phyloP scores from a whole-genome alignment of 2,888 invertebrate genomes.

The Microctonus hyperodae region DNA sequence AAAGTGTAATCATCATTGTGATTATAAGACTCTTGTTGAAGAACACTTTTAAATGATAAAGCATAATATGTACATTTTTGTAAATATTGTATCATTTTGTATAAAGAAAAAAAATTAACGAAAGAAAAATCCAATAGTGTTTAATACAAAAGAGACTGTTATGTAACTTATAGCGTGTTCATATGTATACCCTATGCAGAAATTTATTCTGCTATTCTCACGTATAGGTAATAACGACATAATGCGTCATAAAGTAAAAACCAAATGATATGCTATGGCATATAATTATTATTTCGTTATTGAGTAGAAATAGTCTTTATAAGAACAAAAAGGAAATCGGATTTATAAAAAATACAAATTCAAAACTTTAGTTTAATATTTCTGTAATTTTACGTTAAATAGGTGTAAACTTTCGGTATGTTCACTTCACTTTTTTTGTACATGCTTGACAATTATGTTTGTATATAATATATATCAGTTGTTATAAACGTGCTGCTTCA shows the following conservation, averaged over 20 bases:
- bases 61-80: conserved; percentile 40
- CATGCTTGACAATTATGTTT: conserved; percentile 52
- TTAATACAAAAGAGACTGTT: conserved; percentile 38
- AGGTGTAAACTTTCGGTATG: neutral
- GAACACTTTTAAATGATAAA: conserved; percentile 34
- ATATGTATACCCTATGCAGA: conserved; percentile 13
- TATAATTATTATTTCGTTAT: neutral
- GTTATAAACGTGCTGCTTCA: conserved; percentile 47
- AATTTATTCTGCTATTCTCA: neutral
- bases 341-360: neutral
- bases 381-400: conserved; percentile 2
- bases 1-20: conserved; percentile 1
- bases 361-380: neutral
- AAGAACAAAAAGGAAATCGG: neutral
- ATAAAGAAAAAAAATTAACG: conserved; percentile 20
- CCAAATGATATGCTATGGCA: neutral
- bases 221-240: neutral
- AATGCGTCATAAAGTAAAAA: neutral
- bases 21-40: neutral
- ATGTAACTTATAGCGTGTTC: conserved; percentile 27
- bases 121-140: conserved; percentile 32
- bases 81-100: conserved; percentile 40
- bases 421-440: conserved; percentile 46
- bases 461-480: conserved; percentile 53
- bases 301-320: neutral